A percentile compares a stretch with the other conserved stretches of the same genome.
phyloP scores from a whole-genome alignment of 2,113 vertebrate genomes.

The Etia nguti region DNA sequence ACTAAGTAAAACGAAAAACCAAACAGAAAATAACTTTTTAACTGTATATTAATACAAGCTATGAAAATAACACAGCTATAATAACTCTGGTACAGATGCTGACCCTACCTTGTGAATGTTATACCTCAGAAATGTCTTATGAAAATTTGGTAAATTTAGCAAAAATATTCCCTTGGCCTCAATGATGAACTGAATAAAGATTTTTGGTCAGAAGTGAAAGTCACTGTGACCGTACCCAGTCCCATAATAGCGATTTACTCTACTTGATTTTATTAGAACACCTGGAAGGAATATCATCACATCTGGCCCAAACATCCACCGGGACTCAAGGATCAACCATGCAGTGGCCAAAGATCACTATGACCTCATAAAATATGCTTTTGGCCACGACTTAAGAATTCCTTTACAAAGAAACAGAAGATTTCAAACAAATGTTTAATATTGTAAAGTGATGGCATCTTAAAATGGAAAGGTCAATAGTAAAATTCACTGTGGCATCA shows the following conservation, averaged over 20 bases:
- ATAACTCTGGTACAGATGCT: neutral
- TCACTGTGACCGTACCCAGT: neutral
- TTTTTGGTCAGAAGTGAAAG: neutral
- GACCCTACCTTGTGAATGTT: neutral
- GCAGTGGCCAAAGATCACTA: neutral
- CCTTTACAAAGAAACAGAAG: neutral
- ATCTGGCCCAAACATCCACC: neutral
- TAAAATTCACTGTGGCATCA: neutral
- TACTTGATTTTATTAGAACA: neutral
- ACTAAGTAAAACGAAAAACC: neutral
- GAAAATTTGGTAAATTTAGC: neutral
- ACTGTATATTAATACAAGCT: neutral
- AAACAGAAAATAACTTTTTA: neutral
- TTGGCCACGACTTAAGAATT: neutral
- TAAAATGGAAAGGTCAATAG: neutral
- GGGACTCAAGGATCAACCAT: neutral
- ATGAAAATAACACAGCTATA: neutral
- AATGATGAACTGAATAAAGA: neutral
- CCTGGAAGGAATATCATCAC: neutral
- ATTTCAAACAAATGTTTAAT: neutral
- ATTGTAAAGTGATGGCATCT: neutral
- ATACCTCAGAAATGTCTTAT: neutral
- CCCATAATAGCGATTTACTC: neutral
- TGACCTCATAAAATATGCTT: neutral
- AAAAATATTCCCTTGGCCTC: neutral